Base-by-base conservation (phyloP, 2,888 invertebrate species). In the Branchellion lobata region DNA sequence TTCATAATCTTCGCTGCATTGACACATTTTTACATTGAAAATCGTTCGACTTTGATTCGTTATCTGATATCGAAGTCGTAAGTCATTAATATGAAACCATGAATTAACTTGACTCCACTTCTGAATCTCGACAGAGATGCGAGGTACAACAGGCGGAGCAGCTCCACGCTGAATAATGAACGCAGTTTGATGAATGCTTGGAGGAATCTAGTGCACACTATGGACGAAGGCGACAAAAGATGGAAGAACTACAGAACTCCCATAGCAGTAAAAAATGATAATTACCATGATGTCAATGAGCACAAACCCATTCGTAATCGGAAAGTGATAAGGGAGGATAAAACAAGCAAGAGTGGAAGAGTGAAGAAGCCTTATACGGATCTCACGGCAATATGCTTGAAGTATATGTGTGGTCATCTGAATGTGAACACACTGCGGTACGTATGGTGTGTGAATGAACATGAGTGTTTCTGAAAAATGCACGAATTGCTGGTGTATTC, bases 381-480 rank as follows among this genome's bases (percentile, higher is more conserved):
- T 24, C 61, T 57, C 14, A 57, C 61, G 21, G 61, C 61, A 3
- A n/a, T 57, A 24, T 57, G 61, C 21, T n/a, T 18, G 61, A 24
- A 57, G 24, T 57, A 18, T 24, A 57, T 18, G 14, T 57, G 61
- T 57, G 61, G 61, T n/a, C 21, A 57, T 5, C 21, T 24, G n/a
- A 3, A 57, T 5, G 61, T 57, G 11, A 57, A 57, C 61, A 57
- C 61, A 8, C 21, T 57, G 8, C n/a, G 3, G 61, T 57, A 57
- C 24, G n/a, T 57, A 3, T 57, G 61, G 61, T 57, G 61, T 24
- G 61, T 57, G 11, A 57, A 57, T 57, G 61, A 57, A 8, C 61
- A 57, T n/a, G 5, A 57, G 5, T 57, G 61, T n/a, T 57, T 57
- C 21, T 57, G 61, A 57, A 24, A 40, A 40, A 40, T 40, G 5